These are phyloP conservation scores for Ellobium chinense DNA, from an alignment of 2,888 invertebrate species.

Conservation along the genomic window DNA sequence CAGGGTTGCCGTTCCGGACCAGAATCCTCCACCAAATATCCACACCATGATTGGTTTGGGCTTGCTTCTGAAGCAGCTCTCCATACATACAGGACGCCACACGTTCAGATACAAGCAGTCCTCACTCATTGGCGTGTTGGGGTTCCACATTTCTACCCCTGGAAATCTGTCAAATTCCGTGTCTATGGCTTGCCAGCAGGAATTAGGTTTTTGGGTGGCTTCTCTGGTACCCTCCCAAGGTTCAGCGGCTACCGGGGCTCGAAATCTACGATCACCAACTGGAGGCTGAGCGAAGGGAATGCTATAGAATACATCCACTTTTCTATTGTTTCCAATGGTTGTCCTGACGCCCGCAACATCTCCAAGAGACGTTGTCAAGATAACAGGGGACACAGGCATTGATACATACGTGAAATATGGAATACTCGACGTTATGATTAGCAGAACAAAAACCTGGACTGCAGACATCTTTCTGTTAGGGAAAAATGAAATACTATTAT, in stretches of 20 bases:
- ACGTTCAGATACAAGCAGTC: slow-evolving; percentile 97
- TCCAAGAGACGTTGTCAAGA: slow-evolving; percentile 22
- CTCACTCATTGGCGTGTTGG: slow-evolving; percentile 92
- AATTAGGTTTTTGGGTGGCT: slow-evolving; percentile 86
- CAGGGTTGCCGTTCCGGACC: slow-evolving; percentile 93
- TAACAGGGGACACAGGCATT: neutral
- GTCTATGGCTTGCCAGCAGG: slow-evolving; percentile 91
- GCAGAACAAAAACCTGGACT: too few relatives aligned
- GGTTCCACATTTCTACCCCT: slow-evolving; percentile 98
- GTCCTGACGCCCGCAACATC: slow-evolving; percentile 17
- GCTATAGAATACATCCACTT: slow-evolving; percentile 91
- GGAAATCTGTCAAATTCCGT: slow-evolving; percentile 93
- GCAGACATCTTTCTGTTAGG: too few relatives aligned
- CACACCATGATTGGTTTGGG: slow-evolving; percentile 88
- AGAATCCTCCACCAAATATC: slow-evolving; percentile 97
- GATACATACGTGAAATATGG: neutral
- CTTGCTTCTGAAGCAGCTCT: neutral
- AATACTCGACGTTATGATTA: neutral
- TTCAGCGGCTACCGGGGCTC: slow-evolving; percentile 90
- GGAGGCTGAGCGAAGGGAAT: slow-evolving; percentile 97
- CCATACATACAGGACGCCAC: slow-evolving; percentile 86
- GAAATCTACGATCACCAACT: slow-evolving; percentile 88
- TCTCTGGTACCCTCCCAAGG: slow-evolving; percentile 90
- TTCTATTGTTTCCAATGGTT: neutral
- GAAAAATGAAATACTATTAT: too few relatives aligned